phyloP scores from a whole-genome alignment of 1,140 invertebrate genomes.

The Pseudoatta argentina region DNA sequence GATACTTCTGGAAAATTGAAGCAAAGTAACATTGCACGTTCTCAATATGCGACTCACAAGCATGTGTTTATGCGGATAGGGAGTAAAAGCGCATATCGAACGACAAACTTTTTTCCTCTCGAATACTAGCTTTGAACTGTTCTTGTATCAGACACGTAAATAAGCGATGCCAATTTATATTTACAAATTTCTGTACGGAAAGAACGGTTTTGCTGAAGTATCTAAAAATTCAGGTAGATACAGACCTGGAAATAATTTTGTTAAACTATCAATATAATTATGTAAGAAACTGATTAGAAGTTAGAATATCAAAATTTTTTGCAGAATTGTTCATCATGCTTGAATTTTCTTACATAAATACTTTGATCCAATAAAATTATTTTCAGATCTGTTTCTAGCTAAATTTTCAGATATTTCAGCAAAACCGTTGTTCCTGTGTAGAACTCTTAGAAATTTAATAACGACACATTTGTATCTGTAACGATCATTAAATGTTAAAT shows the following conservation, averaged over 20 bases:
- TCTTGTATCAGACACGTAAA: background rate
- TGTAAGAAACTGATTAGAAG: no score
- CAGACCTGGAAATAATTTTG: no score
- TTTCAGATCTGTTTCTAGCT: no score
- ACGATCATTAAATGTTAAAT: slow-evolving; percentile 5
- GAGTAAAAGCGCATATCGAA: slow-evolving; percentile 44
- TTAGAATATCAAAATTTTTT: no score
- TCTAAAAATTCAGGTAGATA: no score
- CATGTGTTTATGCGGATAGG: slow-evolving; percentile 54
- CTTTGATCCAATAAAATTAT: no score
- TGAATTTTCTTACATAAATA: no score
- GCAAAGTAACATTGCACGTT: slow-evolving; percentile 53
- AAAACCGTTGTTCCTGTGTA: no score
- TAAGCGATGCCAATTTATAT: slow-evolving; percentile 16
- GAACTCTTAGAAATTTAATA: slow-evolving; percentile 33
- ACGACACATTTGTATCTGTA: background rate
- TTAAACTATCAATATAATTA: no score
- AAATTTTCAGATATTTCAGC: no score
- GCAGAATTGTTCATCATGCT: no score
- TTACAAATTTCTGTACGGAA: background rate
- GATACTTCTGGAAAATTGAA: slow-evolving; percentile 66
- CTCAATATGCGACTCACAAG: slow-evolving; percentile 55
- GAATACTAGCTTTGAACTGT: background rate
- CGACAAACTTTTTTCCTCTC: slow-evolving; percentile 7
- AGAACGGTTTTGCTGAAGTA: no score